These are phyloP conservation scores for Darevskia nairensis DNA, from an alignment of 2,797 vertebrate species.

Conservation along the genomic window DNA sequence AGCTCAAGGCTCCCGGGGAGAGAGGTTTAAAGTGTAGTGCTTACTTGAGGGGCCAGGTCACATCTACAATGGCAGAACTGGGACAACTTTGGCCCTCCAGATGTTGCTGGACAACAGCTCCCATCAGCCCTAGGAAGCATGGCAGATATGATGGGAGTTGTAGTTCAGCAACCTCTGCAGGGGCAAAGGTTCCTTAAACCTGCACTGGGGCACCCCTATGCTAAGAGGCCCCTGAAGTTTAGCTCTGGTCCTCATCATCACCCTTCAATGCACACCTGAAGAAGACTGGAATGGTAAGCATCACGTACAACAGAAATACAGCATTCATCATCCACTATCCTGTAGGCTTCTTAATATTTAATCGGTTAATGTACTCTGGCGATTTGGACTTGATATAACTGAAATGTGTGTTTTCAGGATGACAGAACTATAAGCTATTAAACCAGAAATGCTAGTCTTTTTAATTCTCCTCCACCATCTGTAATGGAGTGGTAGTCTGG, in stretches of 20 bases:
- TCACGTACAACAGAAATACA: slow-evolving; percentile 26
- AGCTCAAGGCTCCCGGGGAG: no score
- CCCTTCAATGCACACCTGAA: slow-evolving; percentile 16
- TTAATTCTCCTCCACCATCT: slow-evolving; percentile 56
- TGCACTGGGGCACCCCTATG: no score
- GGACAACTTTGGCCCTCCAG: no score
- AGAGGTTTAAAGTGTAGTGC: no score
- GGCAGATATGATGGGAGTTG: no score
- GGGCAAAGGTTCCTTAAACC: no score
- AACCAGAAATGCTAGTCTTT: slow-evolving; percentile 54
- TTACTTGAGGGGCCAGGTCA: no score
- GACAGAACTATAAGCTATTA: slow-evolving; percentile 49
- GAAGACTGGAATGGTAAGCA: slow-evolving; percentile 45
- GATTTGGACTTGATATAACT: slow-evolving; percentile 55
- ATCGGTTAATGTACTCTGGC: slow-evolving; percentile 54
- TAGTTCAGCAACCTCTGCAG: no score
- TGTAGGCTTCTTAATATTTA: slow-evolving; percentile 57
- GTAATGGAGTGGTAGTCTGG: slow-evolving; percentile 55
- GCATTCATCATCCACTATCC: slow-evolving; percentile 54
- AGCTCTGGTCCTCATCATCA: neutral
- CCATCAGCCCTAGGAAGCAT: no score
- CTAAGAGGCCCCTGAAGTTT: no score
- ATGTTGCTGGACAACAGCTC: no score
- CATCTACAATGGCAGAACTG: no score
- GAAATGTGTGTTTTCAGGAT: slow-evolving; percentile 64